These are phyloP conservation scores for Enteromius viviparus DNA, from an alignment of 2,797 vertebrate species.

Conservation along the genomic window DNA sequence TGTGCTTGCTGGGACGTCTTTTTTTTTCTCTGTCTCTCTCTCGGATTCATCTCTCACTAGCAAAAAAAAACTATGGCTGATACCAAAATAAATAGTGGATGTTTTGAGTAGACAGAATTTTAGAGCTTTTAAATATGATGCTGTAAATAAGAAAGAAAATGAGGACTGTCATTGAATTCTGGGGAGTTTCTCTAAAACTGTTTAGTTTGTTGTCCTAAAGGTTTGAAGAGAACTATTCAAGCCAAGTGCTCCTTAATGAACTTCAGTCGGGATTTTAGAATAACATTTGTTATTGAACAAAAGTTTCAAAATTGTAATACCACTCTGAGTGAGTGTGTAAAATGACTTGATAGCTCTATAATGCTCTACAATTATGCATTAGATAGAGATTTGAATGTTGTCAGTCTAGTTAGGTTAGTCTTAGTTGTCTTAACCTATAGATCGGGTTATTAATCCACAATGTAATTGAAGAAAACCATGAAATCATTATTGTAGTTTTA, in stretches of 20 bases:
- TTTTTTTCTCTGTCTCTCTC: slow-evolving; percentile 73
- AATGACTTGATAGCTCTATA: background rate
- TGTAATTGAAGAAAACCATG: background rate
- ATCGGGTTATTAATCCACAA: background rate
- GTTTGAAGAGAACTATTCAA: background rate
- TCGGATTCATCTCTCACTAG: slow-evolving; percentile 79
- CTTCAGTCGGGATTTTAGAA: background rate
- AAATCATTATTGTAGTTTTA: background rate
- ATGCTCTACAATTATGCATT: background rate
- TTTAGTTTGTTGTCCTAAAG: slow-evolving; percentile 1
- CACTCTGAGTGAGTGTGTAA: background rate
- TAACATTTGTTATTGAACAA: background rate
- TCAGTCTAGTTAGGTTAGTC: background rate
- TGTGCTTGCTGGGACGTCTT: slow-evolving; percentile 69
- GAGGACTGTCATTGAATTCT: slow-evolving; percentile 71
- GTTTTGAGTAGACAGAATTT: slow-evolving; percentile 72
- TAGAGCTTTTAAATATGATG: slow-evolving; percentile 66
- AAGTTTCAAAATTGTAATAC: background rate
- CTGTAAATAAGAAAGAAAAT: slow-evolving; percentile 69
- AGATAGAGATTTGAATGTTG: background rate
- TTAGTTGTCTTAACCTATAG: background rate
- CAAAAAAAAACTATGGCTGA: slow-evolving; percentile 70
- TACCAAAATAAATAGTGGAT: slow-evolving; percentile 79
- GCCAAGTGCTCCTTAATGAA: background rate
- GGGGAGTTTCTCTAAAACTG: slow-evolving; percentile 69